phyloP scores from a whole-genome alignment of 2,797 vertebrate species.

The Nasua narica region DNA sequence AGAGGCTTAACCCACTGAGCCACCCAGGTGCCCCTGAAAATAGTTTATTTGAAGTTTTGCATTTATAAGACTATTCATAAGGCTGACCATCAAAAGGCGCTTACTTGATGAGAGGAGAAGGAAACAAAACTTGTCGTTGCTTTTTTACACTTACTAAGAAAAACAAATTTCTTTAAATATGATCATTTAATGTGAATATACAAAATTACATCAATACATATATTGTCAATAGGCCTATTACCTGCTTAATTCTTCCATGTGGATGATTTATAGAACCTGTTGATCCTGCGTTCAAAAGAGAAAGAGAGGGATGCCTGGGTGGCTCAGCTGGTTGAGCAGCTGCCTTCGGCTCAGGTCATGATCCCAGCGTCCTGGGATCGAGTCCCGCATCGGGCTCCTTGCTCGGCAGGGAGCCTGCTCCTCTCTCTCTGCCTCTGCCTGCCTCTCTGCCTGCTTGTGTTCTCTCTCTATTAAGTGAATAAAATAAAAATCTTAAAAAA shows the following conservation, averaged over 20 bases:
- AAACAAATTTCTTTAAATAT: not conserved
- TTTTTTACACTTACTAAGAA: not conserved
- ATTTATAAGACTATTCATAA: not conserved
- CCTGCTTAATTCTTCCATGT: not conserved
- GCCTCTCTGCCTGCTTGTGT: too few species aligned
- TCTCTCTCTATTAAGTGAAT: too few species aligned
- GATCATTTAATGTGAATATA: not conserved
- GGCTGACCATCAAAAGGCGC: not conserved
- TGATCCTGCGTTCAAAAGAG: not conserved
- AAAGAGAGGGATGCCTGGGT: too few species aligned
- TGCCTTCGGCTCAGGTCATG: too few species aligned
- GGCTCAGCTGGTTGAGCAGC: too few species aligned
- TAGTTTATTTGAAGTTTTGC: not conserved
- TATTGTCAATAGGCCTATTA: not conserved
- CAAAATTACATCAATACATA: not conserved
- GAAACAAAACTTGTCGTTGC: not conserved
- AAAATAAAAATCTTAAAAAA: too few species aligned
- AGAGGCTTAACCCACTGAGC: too few species aligned
- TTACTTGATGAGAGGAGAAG: not conserved
- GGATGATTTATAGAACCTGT: not conserved
- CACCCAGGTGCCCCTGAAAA: too few species aligned
- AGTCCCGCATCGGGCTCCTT: too few species aligned
- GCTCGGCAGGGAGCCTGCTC: too few species aligned
- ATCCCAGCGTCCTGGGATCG: too few species aligned
- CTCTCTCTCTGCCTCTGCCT: too few species aligned